Evolutionary conservation across 2,888 invertebrate genomes (phyloP).

Genomic region (Melipona bicolor): DNA sequence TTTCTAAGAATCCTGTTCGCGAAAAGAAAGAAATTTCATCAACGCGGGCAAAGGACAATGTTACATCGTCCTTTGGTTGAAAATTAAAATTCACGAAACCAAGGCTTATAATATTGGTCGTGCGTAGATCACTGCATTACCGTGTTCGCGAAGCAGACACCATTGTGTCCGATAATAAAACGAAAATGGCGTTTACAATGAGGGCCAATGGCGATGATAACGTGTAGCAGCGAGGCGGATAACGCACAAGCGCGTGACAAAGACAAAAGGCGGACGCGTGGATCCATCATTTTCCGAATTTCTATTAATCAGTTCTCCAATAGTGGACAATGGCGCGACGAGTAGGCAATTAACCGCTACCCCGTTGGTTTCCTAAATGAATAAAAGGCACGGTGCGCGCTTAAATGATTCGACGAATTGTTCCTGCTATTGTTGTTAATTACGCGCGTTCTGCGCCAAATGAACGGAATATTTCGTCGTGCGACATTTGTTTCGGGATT

Average conservation of each 20-base stretch:
- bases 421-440: slow-evolving; percentile 9
- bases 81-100: not conserved
- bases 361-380: not conserved
- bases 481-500: not conserved
- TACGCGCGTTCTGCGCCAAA: not conserved
- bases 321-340: slow-evolving; percentile 10
- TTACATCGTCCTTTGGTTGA: not conserved
- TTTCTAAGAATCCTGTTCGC: too few species aligned
- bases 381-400: slow-evolving; percentile 12
- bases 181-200: slow-evolving; percentile 23
- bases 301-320: slow-evolving; percentile 41
- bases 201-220: slow-evolving; percentile 18
- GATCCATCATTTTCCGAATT: slow-evolving; percentile 44
- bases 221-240: slow-evolving; percentile 32
- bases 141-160: not conserved
- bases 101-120: not conserved
- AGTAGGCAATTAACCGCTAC: slow-evolving; percentile 34
- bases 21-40: too few species aligned
- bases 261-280: slow-evolving; percentile 10
- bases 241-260: not conserved
- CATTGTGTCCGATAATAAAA: slow-evolving; percentile 22
- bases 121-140: not conserved
- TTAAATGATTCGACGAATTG: slow-evolving; percentile 18
- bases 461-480: not conserved
- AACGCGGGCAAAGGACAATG: not conserved